These are phyloP conservation scores for Zaprionus tsacasi DNA, from an alignment of 1,140 invertebrate genomes.

Conservation along the genomic window DNA sequence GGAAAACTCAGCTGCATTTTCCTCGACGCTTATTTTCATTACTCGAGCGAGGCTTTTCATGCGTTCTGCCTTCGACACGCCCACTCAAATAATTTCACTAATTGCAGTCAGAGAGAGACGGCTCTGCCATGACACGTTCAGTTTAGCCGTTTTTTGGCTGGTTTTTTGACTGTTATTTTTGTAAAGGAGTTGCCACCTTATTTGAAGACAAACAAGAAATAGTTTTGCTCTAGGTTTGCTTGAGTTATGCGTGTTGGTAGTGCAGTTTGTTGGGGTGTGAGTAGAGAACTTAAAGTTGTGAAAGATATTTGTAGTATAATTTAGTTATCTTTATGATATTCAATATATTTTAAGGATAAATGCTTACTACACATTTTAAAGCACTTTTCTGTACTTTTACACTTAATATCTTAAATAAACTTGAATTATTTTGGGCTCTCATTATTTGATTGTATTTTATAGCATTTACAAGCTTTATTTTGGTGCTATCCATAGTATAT, in stretches of 20 bases:
- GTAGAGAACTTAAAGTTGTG: not conserved
- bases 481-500: no score
- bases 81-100: conserved; percentile 51
- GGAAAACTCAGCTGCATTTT: conserved; percentile 12
- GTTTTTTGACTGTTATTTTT: not conserved
- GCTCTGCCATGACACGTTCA: not conserved
- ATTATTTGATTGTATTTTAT: no score
- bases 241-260: not conserved
- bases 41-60: conserved; percentile 7
- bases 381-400: not conserved
- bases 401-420: not conserved
- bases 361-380: not conserved
- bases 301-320: not conserved
- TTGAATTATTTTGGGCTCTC: no score
- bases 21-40: conserved; percentile 9
- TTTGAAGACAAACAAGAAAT: not conserved
- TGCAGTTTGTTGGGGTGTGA: not conserved
- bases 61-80: conserved; percentile 11
- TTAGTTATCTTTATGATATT: no score
- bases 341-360: no score
- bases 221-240: not conserved
- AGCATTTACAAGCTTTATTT: no score
- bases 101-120: conserved; percentile 37
- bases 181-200: not conserved
- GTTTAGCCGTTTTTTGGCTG: conserved; percentile 12